Base-by-base conservation (phyloP, 2,888 invertebrate genomes). In the Tetragonula carbonaria region DNA sequence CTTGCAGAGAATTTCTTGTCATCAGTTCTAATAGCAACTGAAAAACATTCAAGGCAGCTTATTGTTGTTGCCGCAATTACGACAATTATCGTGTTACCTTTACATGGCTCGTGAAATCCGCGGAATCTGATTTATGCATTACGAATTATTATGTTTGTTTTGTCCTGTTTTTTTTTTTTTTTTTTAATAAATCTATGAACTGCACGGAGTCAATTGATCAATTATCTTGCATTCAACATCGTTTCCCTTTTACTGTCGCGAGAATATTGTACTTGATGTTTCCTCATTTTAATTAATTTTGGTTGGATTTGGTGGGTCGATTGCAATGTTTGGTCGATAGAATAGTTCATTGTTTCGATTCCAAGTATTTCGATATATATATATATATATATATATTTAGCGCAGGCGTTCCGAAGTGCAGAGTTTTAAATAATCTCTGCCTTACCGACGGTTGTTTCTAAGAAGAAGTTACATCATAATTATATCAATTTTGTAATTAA, bases 41-140 rank as follows among this genome's bases (percentile, higher is more conserved):
- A 28, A 45, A 83, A 63, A 16, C 18, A 55, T 73, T 38, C 0
- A 28, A 62, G 14, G 13, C n/a, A 4, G n/a, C 13, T 74, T 14
- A 45, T 53, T 53, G 57, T 33, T n/a, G 1, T 63, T 53, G 33
- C 38, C 53, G 50, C 62, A 75, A 53, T 38, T 28, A 21, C 14
- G 0, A 33, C 55, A 76, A 62, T 71, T 70, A 66, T 84, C 82
- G n/a, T 45, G n/a, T 84, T 87, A 88, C 89, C 86, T 89, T 63
- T 38, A 86, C 59, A 28, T 83, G 84, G 33, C 74, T 62, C 14
- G 71, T 53, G 13, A 77, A 74, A 53, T 80, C 81, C 8, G 21
- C 13, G 3, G 45, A 38, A 57, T 73, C 28, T 57, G 78, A 65
- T 62, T 74, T 68, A 67, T 81, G 59, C 89, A 87, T 89, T 4